phyloP scores from a whole-genome alignment of 2,113 vertebrate genomes.

The Phyllopteryx taeniolatus region DNA sequence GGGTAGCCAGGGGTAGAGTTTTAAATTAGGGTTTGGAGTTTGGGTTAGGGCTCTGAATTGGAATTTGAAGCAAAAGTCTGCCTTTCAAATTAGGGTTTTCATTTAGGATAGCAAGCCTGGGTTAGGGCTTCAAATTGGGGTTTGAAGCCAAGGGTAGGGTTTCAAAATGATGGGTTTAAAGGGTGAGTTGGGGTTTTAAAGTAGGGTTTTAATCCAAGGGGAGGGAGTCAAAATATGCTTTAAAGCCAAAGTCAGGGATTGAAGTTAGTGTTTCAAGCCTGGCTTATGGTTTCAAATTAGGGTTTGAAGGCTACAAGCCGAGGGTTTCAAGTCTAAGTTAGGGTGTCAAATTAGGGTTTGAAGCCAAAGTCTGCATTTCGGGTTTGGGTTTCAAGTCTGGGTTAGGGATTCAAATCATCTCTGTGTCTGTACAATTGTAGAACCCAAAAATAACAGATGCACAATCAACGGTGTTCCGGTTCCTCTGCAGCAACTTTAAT shows the following conservation, averaged over 20 bases:
- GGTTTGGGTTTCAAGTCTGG: background rate
- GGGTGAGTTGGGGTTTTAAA: too few relatives aligned
- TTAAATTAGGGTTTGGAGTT: too few relatives aligned
- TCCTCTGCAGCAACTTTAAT: slow-evolving; percentile 5
- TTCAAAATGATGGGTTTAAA: too few relatives aligned
- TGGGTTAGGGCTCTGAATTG: too few relatives aligned
- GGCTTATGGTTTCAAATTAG: too few relatives aligned
- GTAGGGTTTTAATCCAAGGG: too few relatives aligned
- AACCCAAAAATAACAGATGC: slow-evolving; percentile 4
- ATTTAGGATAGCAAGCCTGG: too few relatives aligned
- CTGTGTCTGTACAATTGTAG: background rate
- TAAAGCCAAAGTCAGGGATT: background rate
- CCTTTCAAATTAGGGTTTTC: background rate
- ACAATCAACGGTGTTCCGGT: slow-evolving; percentile 25
- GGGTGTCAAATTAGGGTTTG: background rate
- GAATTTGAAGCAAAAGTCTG: background rate
- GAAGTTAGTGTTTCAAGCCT: too few relatives aligned
- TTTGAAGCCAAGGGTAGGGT: too few relatives aligned
- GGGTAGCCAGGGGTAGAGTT: too few relatives aligned
- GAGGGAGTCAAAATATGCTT: background rate
- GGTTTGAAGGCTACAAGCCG: too few relatives aligned
- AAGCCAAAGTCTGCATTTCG: background rate
- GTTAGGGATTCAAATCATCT: background rate
- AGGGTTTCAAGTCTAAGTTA: background rate
- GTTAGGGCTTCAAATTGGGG: too few relatives aligned